Evolutionary conservation across 2,113 vertebrate species (phyloP).

Genomic region (Mobula birostris): DNA sequence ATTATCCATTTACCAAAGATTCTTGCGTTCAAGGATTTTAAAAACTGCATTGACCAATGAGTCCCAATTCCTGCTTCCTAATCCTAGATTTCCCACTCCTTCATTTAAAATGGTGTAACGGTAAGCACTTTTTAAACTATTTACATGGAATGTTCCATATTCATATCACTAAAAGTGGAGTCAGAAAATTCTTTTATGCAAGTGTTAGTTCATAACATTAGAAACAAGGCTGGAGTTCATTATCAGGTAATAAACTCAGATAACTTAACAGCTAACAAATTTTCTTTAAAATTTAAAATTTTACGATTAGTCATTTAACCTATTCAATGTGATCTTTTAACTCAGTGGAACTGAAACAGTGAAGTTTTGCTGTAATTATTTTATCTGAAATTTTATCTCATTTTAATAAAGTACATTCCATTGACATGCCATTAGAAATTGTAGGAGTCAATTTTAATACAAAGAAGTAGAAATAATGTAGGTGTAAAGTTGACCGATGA

Average conservation of each 20-base stretch:
- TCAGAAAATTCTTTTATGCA: neutral
- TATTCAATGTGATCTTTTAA: neutral
- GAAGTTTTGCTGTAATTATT: neutral
- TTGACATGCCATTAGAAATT: neutral
- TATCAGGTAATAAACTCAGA: neutral
- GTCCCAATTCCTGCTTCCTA: neutral
- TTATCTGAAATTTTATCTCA: neutral
- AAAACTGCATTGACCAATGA: neutral
- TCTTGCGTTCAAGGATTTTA: neutral
- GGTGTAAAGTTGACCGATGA: neutral
- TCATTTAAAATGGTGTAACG: neutral
- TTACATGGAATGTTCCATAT: neutral
- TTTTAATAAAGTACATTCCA: neutral
- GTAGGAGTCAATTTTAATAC: neutral
- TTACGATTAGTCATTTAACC: neutral
- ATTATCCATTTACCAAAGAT: neutral
- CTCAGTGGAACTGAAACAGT: neutral
- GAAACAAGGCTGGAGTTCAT: neutral
- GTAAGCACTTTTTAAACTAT: neutral
- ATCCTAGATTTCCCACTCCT: neutral
- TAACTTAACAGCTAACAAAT: neutral
- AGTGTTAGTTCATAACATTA: neutral
- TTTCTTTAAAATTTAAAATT: neutral
- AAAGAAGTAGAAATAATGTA: neutral
- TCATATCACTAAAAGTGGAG: neutral